Base-by-base conservation (phyloP, 1,140 invertebrate genomes). In the Bombus picipes region DNA sequence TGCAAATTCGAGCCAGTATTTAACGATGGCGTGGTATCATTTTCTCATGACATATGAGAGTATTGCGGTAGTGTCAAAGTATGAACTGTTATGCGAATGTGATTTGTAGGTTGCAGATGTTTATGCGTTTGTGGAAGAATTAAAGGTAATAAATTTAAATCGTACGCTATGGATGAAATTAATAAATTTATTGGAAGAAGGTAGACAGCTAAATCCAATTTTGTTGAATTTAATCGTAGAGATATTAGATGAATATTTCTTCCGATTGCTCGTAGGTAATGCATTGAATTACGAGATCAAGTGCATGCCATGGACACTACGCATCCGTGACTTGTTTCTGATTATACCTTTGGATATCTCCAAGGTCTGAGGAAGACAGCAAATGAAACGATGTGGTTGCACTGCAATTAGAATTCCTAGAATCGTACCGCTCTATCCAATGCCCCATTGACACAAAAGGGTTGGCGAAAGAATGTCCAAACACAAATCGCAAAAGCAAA, bases 381-480 rank as follows among this genome's bases (percentile, higher is more conserved):
- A 91, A 91, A 86, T 74, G 79, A 81, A 87, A 91, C 87, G 90
- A 90, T 81, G 87, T 85, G 89, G 86, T 73, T 73, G 75, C 77
- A 72, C 90, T 83, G 82, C 88, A 89, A 91, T 90, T 92, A 90
- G 85, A 92, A 91, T 91, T 92, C 76, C 87, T 91, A 77, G 84
- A 87, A 84, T 71, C 72, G 76, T 89, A 89, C 86, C 84, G 91
- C 73, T 90, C 85, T 77, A 80, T 87, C 86, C 88, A 88, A 89
- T 77, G 74, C 79, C 37, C 39, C 59, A 65, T 34, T 32, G 15
- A 65, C 32, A 72, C 79, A 80, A 25, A 85, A 83, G 53, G 79
- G 83, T 89, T 68, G 73, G 43, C 34, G 32, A 72, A 83, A 47
- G 39, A 41, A 59, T 68, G 53, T 86, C 39, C 62, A 66, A 41